Base-by-base conservation (phyloP, 1,140 invertebrate genomes). In the Heliconius melpomene region DNA sequence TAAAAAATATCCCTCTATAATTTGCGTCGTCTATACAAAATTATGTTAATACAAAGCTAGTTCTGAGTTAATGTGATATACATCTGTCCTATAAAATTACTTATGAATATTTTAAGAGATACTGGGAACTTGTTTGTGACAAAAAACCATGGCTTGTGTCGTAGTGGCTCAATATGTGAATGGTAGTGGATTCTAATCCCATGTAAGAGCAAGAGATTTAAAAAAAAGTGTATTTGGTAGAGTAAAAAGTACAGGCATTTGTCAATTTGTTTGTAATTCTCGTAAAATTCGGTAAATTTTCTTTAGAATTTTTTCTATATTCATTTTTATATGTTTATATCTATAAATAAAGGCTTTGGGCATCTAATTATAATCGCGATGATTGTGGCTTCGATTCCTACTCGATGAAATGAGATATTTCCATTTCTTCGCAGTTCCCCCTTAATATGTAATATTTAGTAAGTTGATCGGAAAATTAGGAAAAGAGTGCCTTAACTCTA, bases 41-140 rank as follows among this genome's bases (percentile, higher is more conserved):
- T 83, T 83, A 83, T 83, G 79, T 78, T 83, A 83, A 83, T 83
- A 38, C 38, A 66, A 5, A 83, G 82, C 82, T 83, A 83, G 82
- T 60, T 79, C 79, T 80, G 60, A 76, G 70, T 79, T 83, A 80
- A 83, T 80, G 54, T 71, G 82, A 83, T 83, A 83, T 57, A 74
- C 82, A 83, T 83, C 82, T 80, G 82, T 83, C 79, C 79, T 72
- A 72, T 50, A 60, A 76, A 73, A 70, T 60, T 23, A 60, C 74
- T 40, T 75, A 46, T 75, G 72, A 72, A 76, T 77, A 76, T 32
- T 70, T 81, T 77, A 77, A 77, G 20, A 32, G 72, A 70, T 77
- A 70, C 71, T 76, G 40, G 11, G 32, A 82, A 76, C 52, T 60
- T 60, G 54, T 26, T n/a, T 46, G 40, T 20, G 50, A 60, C 54